Conservation (phyloP, 2,797 vertebrate genomes). For the Eulemur rubriventer region DNA sequence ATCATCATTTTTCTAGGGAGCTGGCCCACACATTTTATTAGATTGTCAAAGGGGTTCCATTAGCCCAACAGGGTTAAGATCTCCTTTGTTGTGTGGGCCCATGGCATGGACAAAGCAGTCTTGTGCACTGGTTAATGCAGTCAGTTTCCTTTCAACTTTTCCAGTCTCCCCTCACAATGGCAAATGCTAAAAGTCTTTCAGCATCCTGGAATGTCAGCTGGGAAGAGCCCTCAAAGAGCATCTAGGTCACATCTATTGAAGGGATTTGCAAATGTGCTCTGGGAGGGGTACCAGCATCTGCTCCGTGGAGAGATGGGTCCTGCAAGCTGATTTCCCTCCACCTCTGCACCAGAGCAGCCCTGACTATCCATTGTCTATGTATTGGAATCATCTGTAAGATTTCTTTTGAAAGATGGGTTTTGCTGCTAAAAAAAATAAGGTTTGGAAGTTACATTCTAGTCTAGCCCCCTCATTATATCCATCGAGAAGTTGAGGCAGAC, state of each 20-base stretch:
- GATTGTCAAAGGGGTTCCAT: background rate
- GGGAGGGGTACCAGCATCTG: background rate
- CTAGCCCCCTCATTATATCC: background rate
- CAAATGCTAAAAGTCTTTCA: conserved; percentile 20
- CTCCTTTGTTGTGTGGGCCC: background rate
- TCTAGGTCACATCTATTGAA: background rate
- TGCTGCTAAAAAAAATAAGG: background rate
- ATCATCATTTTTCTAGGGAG: conserved; percentile 37
- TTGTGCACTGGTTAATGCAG: background rate
- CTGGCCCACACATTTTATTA: background rate
- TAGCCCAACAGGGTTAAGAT: background rate
- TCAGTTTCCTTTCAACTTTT: background rate
- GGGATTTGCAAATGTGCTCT: background rate
- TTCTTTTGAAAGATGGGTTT: background rate
- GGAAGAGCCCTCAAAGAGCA: background rate
- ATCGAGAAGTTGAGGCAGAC: background rate
- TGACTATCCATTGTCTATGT: background rate
- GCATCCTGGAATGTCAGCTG: background rate
- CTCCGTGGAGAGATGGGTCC: background rate
- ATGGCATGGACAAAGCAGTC: background rate
- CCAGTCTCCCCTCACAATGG: background rate
- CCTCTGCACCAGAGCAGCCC: background rate
- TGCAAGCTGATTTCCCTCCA: background rate
- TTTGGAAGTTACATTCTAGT: conserved; percentile 1
- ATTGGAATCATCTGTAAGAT: background rate